Conservation (phyloP, 2,797 vertebrate genomes). For the Cygnus olor region DNA sequence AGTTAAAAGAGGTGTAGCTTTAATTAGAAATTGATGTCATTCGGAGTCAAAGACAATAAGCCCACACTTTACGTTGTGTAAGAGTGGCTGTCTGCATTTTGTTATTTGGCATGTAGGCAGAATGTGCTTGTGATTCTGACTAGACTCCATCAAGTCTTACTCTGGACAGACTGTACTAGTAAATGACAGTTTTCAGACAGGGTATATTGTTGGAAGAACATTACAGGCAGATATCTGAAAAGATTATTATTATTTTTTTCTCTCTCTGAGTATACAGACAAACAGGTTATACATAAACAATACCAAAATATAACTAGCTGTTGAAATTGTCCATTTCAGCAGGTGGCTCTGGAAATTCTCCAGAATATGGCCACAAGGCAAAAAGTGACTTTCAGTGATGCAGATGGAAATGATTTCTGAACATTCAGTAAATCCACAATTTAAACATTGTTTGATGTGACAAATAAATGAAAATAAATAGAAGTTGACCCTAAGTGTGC, state of each 20-base stretch:
- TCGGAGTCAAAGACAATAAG: background rate
- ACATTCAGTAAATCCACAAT: background rate
- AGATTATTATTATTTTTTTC: no score
- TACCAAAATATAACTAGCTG: background rate
- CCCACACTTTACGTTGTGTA: fast-evolving
- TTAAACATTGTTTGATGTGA: constrained; percentile 3
- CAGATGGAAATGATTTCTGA: background rate
- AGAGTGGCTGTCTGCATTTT: background rate
- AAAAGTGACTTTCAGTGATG: background rate
- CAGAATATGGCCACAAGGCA: background rate
- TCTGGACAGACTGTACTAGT: background rate
- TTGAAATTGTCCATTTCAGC: background rate
- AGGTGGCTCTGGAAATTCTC: background rate
- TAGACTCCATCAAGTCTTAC: background rate
- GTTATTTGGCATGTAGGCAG: background rate
- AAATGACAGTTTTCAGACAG: background rate
- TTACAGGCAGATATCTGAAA: background rate
- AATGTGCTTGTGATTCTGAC: background rate
- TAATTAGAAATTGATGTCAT: background rate
- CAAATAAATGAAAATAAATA: background rate
- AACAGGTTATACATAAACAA: background rate
- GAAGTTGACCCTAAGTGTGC: background rate
- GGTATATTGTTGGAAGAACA: background rate
- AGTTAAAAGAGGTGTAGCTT: background rate
- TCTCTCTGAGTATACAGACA: background rate